Conservation (phyloP, 2,797 vertebrate species). For the Euthynnus affinis region DNA sequence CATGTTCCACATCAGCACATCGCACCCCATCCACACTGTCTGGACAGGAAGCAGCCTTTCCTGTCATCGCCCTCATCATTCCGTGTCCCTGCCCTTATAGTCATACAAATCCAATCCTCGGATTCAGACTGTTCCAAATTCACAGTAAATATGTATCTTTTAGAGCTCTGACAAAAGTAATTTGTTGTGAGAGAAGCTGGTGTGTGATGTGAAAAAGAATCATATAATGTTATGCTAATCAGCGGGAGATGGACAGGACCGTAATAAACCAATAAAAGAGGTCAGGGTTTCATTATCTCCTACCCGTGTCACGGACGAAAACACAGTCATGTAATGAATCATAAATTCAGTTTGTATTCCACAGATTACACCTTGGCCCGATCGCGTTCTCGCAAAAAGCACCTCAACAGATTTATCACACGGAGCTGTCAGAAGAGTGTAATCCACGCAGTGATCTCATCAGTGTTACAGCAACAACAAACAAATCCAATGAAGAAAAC, state of each 20-base stretch:
- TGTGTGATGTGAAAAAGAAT: constrained; percentile 62
- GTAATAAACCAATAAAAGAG: constrained; percentile 55
- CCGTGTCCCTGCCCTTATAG: constrained; percentile 7
- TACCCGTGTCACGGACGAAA: constrained; percentile 21
- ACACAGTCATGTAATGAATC: constrained; percentile 53
- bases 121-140: constrained; percentile 17
- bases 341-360: constrained; percentile 47
- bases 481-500: constrained; percentile 44
- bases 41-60: constrained; percentile 71
- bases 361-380: constrained; percentile 50
- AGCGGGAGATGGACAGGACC: constrained; percentile 39
- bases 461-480: constrained; percentile 40
- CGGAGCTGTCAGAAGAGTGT: constrained; percentile 18
- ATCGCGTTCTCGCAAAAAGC: background rate
- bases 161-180: constrained; percentile 8
- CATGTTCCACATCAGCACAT: constrained; percentile 73
- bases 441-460: constrained; percentile 57
- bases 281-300: constrained; percentile 58
- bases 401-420: constrained; percentile 31
- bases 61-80: constrained; percentile 46
- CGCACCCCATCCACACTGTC: constrained; percentile 54
- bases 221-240: constrained; percentile 53
- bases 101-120: background rate
- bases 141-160: constrained; percentile 1
- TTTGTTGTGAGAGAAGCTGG: constrained; percentile 27